Evolutionary conservation across 2,888 invertebrate species (phyloP).

Genomic region (Eupithecia exiguata): DNA sequence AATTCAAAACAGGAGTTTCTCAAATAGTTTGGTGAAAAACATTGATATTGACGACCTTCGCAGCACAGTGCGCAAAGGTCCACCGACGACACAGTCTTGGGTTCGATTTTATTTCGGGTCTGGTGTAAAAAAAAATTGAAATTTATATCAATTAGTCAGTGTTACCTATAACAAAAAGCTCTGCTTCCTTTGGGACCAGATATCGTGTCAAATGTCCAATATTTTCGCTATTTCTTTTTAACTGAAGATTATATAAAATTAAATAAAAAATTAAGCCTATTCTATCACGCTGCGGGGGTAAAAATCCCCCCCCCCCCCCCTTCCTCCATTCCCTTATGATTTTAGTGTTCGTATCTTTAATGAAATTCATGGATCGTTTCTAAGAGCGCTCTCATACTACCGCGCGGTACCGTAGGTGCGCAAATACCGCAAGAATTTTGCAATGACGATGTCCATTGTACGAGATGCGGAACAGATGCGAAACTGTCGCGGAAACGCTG

Average conservation of each 20-base stretch:
- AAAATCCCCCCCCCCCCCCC: neutral
- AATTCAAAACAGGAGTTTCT: neutral
- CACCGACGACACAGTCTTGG: neutral
- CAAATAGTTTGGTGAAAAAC: neutral
- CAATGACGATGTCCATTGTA: too few species aligned
- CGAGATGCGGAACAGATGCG: too few species aligned
- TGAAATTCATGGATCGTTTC: neutral
- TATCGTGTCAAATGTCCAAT: neutral
- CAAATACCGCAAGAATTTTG: too few species aligned
- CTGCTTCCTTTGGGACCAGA: neutral
- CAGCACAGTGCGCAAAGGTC: too few species aligned
- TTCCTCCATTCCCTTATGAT: neutral
- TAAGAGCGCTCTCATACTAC: too few species aligned
- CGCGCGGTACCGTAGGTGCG: too few species aligned
- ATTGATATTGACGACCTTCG: too few species aligned
- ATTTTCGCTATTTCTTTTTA: too few species aligned
- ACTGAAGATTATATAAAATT: neutral
- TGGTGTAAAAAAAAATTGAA: neutral
- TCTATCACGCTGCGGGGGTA: neutral
- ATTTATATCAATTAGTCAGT: too few species aligned
- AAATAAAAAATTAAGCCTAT: neutral
- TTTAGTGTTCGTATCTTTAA: neutral
- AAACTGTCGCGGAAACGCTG: too few species aligned
- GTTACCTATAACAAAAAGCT: neutral
- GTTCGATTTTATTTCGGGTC: neutral